Evolutionary conservation across 1,140 invertebrate genomes (phyloP), one percentile per base, ranked within the genome.

Genomic region (Telenomus remus): DNA sequence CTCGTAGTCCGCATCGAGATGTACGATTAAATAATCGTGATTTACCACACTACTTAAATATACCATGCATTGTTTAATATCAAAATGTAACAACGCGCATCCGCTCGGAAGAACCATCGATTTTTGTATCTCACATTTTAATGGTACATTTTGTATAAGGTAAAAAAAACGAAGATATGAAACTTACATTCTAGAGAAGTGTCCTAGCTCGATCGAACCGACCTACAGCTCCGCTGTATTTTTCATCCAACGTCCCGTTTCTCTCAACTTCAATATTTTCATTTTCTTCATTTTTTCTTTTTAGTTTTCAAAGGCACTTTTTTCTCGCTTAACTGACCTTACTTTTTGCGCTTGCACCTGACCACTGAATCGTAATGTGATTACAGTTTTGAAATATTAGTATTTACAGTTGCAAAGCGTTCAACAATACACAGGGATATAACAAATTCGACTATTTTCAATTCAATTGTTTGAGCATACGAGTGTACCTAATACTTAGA

Each of bases 101-200:
- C 57, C 37, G n/a, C 47, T 75, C 19, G 48, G 59, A 69, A 64
- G 59, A 75, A 65, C 60, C 11, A 37, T 72, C 12, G 12, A 9
- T 8, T 49, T 60, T 63, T 33, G 33, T 44, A 33, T 34, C 8
- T 50, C 37, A 42, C 14, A 57, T 75, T 75, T 75, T 68, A 75
- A 69, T 75, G 53, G 60, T 69, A 75, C 72, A 75, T 66, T 68
- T 49, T 60, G 50, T 64, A n/a, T n/a, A 27, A 27, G 19, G 19
- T 27, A 27, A 27, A 27, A n/a, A 69, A 57, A 63, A 50, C 27
- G 59, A 57, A 75, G 54, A 59, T 83, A 76, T 80, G 61, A 64
- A 84, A 79, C 82, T 85, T 85, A 85, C 51, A 75, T 82, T 76
- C 82, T 84, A 84, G 75, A 84, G 82, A 84, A 84, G 82, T 84